Percentiles rank a stretch among this genome's conserved stretches.
Conservation (phyloP, 2,113 vertebrate species). For the Nettapus auritus region DNA sequence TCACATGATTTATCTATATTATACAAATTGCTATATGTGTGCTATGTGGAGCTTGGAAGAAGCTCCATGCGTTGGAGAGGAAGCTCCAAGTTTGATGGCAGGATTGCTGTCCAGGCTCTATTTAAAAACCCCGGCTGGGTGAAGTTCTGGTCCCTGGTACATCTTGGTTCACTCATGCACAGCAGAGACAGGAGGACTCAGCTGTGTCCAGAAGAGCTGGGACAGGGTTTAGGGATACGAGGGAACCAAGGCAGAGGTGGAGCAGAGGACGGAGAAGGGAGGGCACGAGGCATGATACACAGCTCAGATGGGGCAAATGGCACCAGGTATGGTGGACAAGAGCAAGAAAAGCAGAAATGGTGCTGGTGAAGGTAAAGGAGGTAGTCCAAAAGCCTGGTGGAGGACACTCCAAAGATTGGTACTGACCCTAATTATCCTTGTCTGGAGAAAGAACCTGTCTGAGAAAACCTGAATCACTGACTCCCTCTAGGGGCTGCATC, state of each 20-base stretch:
- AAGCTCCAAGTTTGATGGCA: background rate
- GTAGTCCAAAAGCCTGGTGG: background rate
- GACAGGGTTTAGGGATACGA: background rate
- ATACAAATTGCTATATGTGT: background rate
- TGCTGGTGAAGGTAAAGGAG: background rate
- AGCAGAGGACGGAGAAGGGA: background rate
- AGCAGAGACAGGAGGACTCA: background rate
- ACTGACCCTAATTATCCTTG: background rate
- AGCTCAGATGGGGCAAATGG: background rate
- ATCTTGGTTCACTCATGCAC: background rate
- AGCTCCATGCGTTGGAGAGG: background rate
- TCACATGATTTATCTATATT: background rate
- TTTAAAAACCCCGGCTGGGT: background rate
- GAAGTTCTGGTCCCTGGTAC: background rate
- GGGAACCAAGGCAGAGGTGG: rapidly evolving
- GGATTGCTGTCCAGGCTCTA: background rate
- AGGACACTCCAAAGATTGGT: background rate
- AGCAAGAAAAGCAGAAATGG: background rate
- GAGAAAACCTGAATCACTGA: background rate
- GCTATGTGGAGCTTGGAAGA: too few relatives aligned
- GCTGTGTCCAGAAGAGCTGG: background rate
- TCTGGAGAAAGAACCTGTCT: background rate
- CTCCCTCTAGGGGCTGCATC: background rate
- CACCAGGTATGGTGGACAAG: background rate
- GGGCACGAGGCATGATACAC: background rate